These are phyloP conservation scores for Podarcis lilfordi DNA, from an alignment of 2,797 vertebrate species.

Conservation along the genomic window DNA sequence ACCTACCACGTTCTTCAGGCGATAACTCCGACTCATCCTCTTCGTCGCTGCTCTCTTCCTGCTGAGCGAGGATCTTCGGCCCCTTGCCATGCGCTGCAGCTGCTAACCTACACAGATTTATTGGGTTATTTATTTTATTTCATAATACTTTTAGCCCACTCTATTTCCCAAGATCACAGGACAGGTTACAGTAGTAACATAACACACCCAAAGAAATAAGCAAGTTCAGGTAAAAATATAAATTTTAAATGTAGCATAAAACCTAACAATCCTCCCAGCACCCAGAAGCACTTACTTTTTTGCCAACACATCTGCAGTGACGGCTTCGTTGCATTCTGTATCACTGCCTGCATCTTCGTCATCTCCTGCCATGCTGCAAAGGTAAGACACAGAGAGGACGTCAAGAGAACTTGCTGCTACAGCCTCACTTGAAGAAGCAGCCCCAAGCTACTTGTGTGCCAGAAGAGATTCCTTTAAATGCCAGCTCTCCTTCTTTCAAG, in stretches of 20 bases:
- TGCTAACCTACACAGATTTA: conserved; percentile 80
- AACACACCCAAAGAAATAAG: not conserved
- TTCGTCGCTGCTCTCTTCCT: conserved; percentile 89
- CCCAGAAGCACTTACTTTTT: conserved; percentile 87
- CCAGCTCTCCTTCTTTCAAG: not conserved
- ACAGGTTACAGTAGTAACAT: too few species aligned
- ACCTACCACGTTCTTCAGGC: conserved; percentile 90
- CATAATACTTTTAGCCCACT: too few species aligned
- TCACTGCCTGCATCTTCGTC: conserved; percentile 93
- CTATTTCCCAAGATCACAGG: too few species aligned
- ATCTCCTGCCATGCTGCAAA: conserved; percentile 89
- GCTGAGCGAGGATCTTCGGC: conserved; percentile 77
- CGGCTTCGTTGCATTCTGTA: conserved; percentile 83
- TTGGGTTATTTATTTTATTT: not conserved
- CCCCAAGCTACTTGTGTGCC: not conserved
- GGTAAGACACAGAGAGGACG: conserved; percentile 43
- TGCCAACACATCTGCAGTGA: conserved; percentile 86
- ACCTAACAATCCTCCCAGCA: not conserved
- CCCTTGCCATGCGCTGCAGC: conserved; percentile 88
- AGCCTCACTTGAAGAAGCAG: too few species aligned
- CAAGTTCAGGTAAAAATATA: too few species aligned
- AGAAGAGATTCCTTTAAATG: not conserved
- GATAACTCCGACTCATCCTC: conserved; percentile 92
- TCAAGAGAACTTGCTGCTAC: conserved; percentile 32
- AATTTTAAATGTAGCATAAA: too few species aligned